phyloP scores from a whole-genome alignment of 2,888 invertebrate genomes.

The Noctua comes region DNA sequence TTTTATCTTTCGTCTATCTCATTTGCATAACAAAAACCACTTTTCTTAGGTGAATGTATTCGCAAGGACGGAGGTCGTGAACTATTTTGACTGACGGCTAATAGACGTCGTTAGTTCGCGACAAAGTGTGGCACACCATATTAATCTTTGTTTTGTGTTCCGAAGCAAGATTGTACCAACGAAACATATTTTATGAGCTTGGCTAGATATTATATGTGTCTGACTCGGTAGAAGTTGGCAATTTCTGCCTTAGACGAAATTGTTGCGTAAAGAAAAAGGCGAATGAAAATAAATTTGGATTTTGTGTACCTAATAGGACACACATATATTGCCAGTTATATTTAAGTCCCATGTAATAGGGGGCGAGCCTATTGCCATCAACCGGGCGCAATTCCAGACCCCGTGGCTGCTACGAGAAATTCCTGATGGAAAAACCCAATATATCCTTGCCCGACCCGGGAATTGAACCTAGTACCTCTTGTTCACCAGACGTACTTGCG shows the following conservation, averaged over 20 bases:
- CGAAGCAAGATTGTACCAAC: conserved; percentile 27
- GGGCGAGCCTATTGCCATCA: no score
- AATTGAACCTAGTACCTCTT: no score
- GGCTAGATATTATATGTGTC: conserved; percentile 1
- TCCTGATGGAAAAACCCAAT: no score
- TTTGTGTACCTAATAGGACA: no score
- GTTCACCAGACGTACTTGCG: no score
- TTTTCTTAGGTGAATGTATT: conserved; percentile 57
- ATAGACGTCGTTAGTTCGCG: conserved; percentile 45
- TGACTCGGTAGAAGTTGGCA: not conserved
- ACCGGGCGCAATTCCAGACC: no score
- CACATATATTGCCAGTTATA: no score
- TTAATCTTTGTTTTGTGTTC: conserved; percentile 47
- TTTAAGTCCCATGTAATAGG: no score
- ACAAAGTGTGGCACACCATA: conserved; percentile 44
- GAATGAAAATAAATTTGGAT: not conserved
- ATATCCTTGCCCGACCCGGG: no score
- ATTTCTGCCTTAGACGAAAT: not conserved
- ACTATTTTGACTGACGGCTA: conserved; percentile 59
- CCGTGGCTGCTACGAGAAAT: no score
- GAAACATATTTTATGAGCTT: conserved; percentile 22
- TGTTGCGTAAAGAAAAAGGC: not conserved
- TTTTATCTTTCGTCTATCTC: conserved; percentile 43
- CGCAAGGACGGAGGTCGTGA: conserved; percentile 61
- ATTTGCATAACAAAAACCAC: conserved; percentile 61